A percentile compares a stretch with the other conserved stretches of the same genome.
These are phyloP conservation scores for Chromis chromis DNA, from an alignment of 2,797 vertebrate species.

Conservation along the genomic window DNA sequence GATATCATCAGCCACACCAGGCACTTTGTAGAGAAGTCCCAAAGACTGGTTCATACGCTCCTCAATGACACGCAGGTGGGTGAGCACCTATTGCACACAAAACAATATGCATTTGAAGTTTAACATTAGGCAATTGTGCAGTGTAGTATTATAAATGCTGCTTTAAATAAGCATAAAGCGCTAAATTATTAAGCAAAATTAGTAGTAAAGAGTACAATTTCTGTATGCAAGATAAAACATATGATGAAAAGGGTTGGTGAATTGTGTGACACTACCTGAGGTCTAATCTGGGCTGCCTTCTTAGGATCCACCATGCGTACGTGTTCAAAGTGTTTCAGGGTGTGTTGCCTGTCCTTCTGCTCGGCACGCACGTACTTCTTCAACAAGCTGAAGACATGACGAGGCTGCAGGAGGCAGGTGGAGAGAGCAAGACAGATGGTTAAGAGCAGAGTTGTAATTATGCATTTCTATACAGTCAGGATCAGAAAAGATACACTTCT, in stretches of 20 bases:
- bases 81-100: constrained; percentile 89
- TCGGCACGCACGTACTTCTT: constrained; percentile 97
- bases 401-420: constrained; percentile 85
- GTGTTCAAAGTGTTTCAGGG: constrained; percentile 96
- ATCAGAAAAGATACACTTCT: neutral
- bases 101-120: too few relatives aligned
- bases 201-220: too few relatives aligned
- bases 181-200: too few relatives aligned
- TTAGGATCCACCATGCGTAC: constrained; percentile 98
- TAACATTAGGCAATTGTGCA: too few relatives aligned
- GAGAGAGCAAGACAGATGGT: neutral
- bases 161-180: neutral
- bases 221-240: too few relatives aligned
- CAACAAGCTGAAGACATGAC: constrained; percentile 94
- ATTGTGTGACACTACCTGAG: constrained; percentile 78
- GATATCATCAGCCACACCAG: constrained; percentile 94
- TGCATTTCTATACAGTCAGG: neutral
- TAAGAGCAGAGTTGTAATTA: neutral
- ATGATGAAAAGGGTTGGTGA: too few relatives aligned
- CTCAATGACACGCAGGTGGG: constrained; percentile 97
- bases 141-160: too few relatives aligned
- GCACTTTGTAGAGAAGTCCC: constrained; percentile 96
- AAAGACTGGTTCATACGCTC: constrained; percentile 99
- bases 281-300: constrained; percentile 97
- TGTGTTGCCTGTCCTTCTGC: constrained; percentile 98